Percentiles rank a stretch among this genome's conserved stretches.
These are phyloP conservation scores for Drosophila tropicalis DNA, from an alignment of 1,140 invertebrate genomes.

Conservation along the genomic window DNA sequence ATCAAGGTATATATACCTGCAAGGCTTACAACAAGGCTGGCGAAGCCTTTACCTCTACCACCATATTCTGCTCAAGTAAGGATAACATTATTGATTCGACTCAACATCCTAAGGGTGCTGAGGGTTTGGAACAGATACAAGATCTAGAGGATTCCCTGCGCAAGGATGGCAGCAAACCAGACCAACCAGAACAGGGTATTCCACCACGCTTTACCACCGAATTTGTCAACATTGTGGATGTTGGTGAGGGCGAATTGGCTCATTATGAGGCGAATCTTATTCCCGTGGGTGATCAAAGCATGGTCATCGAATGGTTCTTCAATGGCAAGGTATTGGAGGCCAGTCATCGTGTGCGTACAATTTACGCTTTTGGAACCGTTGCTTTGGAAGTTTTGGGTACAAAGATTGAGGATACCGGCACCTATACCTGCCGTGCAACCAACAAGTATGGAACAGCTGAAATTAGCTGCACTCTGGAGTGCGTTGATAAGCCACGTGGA, in stretches of 20 bases:
- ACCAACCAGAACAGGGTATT: conserved; percentile 90
- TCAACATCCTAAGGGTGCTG: conserved; percentile 96
- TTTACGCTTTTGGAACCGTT: conserved; percentile 98
- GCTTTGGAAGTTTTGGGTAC: conserved; percentile 96
- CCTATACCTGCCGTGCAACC: conserved; percentile 93
- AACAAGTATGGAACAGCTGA: conserved; percentile 95
- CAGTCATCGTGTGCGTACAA: conserved; percentile 94
- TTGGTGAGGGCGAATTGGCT: conserved; percentile 95
- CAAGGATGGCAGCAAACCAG: conserved; percentile 87
- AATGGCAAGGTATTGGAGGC: conserved; percentile 95
- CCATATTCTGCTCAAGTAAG: conserved; percentile 92
- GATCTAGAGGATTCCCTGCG: conserved; percentile 94
- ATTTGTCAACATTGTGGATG: conserved; percentile 91
- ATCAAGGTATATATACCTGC: conserved; percentile 97
- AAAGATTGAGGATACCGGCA: conserved; percentile 93
- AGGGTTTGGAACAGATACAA: conserved; percentile 95
- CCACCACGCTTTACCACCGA: conserved; percentile 94
- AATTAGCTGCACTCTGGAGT: conserved; percentile 92
- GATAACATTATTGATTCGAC: conserved; percentile 93
- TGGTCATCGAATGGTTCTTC: conserved; percentile 99
- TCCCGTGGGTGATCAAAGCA: conserved; percentile 96
- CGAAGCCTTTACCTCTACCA: conserved; percentile 96
- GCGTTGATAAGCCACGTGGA: conserved; percentile 92
- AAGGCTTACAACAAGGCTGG: conserved; percentile 93
- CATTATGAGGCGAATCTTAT: conserved; percentile 97